These are phyloP conservation scores for Umimayanthus kanabou DNA, from an alignment of 92 coral and sea anemone genomes.

Conservation along the genomic window DNA sequence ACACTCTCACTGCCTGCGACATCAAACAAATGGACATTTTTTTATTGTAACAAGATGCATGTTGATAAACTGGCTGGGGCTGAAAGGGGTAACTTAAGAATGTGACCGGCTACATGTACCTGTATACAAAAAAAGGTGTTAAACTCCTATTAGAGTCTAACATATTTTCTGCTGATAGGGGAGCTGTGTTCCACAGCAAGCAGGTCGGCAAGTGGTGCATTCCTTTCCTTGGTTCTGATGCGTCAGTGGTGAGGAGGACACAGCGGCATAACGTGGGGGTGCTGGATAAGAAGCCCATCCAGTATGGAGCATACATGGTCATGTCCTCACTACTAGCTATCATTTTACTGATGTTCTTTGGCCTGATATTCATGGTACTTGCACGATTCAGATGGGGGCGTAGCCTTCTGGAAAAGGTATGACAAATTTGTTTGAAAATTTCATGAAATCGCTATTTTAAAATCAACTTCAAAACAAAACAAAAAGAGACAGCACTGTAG, in stretches of 20 bases:
- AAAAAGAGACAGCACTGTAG: too few species aligned
- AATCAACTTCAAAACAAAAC: too few species aligned
- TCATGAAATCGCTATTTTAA: too few species aligned
- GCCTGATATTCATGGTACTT: slow-evolving; percentile 75
- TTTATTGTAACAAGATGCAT: too few species aligned
- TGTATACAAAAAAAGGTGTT: too few species aligned
- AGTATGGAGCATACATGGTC: slow-evolving; percentile 83
- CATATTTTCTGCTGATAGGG: slow-evolving; percentile 41
- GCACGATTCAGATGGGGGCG: slow-evolving; percentile 87
- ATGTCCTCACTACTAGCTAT: slow-evolving; percentile 66
- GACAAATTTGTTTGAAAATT: not conserved
- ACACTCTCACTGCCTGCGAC: too few species aligned
- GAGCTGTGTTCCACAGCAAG: slow-evolving; percentile 72
- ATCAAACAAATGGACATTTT: too few species aligned
- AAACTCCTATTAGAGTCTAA: too few species aligned
- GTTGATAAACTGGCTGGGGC: too few species aligned
- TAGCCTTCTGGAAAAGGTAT: slow-evolving; percentile 81
- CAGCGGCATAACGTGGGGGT: slow-evolving; percentile 79
- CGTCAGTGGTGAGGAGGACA: slow-evolving; percentile 89
- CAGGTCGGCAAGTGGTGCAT: slow-evolving; percentile 90
- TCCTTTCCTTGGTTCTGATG: slow-evolving; percentile 94
- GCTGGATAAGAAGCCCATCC: slow-evolving; percentile 70
- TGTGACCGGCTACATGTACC: too few species aligned
- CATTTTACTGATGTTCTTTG: slow-evolving; percentile 78
- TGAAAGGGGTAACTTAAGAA: too few species aligned